These are phyloP conservation scores for Tiphia femorata DNA, from an alignment of 2,888 invertebrate genomes.

Conservation along the genomic window DNA sequence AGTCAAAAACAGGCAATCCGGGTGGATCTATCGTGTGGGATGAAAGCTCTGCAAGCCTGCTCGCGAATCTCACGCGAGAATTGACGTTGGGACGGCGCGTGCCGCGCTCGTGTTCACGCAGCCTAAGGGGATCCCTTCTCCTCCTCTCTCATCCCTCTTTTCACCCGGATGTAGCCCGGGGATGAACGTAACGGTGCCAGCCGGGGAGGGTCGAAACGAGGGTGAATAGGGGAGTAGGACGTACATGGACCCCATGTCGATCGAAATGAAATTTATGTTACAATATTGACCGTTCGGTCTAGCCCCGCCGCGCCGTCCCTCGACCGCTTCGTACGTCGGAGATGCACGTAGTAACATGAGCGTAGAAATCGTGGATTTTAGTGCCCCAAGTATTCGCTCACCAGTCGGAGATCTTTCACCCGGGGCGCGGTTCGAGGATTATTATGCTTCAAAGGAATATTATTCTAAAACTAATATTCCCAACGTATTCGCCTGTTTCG, in stretches of 20 bases:
- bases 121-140: no score
- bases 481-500: no score
- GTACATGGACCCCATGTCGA: constrained; percentile 21
- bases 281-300: constrained; percentile 39
- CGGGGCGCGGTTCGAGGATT: background rate
- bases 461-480: no score
- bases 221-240: background rate
- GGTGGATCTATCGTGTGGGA: no score
- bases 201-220: background rate
- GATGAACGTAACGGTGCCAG: no score
- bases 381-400: background rate
- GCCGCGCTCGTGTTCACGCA: no score
- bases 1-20: no score
- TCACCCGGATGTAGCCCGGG: no score
- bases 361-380: background rate
- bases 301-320: background rate
- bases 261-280: constrained; percentile 45
- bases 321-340: constrained; percentile 13
- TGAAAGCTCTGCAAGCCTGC: no score
- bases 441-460: background rate
- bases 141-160: no score
- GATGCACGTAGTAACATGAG: constrained; percentile 9
- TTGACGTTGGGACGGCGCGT: no score
- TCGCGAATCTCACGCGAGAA: no score
- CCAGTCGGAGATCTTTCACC: background rate